phyloP scores from a whole-genome alignment of 2,888 invertebrate genomes.

The Nemapogon koenigi region DNA sequence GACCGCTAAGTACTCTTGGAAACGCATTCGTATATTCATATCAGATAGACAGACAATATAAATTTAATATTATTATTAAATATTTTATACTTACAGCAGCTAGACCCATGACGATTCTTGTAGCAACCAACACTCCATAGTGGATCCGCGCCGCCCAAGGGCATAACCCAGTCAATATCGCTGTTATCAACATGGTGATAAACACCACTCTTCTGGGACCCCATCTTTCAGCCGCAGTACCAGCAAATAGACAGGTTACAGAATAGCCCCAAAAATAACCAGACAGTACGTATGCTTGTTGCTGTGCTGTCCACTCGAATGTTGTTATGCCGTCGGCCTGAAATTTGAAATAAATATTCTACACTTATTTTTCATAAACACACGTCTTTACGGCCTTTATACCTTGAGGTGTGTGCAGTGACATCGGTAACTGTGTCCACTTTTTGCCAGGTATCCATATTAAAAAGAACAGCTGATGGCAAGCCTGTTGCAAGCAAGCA shows the following conservation, averaged over 20 bases:
- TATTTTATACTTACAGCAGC: conserved; percentile 70
- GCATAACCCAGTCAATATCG: conserved; percentile 65
- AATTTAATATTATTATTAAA: no score
- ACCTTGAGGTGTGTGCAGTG: no score
- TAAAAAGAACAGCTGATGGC: no score
- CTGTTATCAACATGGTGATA: conserved; percentile 57
- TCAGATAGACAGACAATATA: no score
- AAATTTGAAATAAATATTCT: conserved; percentile 9
- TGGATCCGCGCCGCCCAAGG: conserved; percentile 67
- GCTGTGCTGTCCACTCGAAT: conserved; percentile 64
- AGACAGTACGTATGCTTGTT: conserved; percentile 70
- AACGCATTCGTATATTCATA: no score
- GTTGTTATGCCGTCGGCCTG: conserved; percentile 46
- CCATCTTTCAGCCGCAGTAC: conserved; percentile 70
- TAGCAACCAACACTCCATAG: conserved; percentile 61
- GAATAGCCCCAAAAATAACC: conserved; percentile 66
- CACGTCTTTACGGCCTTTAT: no score
- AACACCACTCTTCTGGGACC: conserved; percentile 67
- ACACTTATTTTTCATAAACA: no score
- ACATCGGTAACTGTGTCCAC: no score
- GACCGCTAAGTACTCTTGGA: no score
- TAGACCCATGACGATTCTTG: conserved; percentile 67
- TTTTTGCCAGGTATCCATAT: no score
- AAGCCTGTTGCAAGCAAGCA: no score
- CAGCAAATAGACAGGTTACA: conserved; percentile 67